Conservation (phyloP, 1,140 invertebrate genomes). For the Heliothis subflexa region DNA sequence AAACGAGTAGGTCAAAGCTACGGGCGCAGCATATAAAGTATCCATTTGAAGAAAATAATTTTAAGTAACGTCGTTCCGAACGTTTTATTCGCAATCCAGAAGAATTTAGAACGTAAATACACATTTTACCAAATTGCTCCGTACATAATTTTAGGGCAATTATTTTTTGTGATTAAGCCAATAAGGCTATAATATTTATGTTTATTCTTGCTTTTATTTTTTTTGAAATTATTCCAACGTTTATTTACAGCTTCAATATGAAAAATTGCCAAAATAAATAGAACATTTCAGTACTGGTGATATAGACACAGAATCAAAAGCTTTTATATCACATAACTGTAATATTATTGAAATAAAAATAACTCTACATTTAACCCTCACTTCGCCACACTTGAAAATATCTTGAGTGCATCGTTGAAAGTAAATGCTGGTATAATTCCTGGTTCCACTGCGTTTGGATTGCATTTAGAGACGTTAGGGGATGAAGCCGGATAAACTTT, state of each 20-base stretch:
- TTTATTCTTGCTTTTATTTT: background rate
- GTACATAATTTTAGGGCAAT: slow-evolving; percentile 1
- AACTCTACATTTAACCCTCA: slow-evolving; percentile 73
- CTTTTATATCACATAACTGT: slow-evolving; percentile 59
- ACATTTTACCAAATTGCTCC: slow-evolving; percentile 30
- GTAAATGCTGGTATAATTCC: slow-evolving; percentile 81
- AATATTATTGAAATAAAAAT: slow-evolving; percentile 67
- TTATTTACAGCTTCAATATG: background rate
- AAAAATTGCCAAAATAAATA: background rate
- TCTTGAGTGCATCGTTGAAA: slow-evolving; percentile 84
- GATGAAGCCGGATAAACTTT: slow-evolving; percentile 82
- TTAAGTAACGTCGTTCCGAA: slow-evolving; percentile 57
- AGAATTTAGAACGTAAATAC: slow-evolving; percentile 53
- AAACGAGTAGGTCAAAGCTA: slow-evolving; percentile 72
- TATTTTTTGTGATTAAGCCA: slow-evolving; percentile 1
- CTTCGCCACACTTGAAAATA: slow-evolving; percentile 71
- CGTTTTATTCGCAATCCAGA: slow-evolving; percentile 62
- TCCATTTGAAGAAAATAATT: slow-evolving; percentile 76
- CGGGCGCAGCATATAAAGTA: slow-evolving; percentile 76
- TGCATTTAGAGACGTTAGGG: slow-evolving; percentile 81
- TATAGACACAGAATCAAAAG: slow-evolving; percentile 27
- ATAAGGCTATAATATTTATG: background rate
- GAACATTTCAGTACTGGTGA: background rate
- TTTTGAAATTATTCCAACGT: background rate
- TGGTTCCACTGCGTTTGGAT: slow-evolving; percentile 81